Conservation (phyloP, 2,888 invertebrate species). For the Dynastes tityus region DNA sequence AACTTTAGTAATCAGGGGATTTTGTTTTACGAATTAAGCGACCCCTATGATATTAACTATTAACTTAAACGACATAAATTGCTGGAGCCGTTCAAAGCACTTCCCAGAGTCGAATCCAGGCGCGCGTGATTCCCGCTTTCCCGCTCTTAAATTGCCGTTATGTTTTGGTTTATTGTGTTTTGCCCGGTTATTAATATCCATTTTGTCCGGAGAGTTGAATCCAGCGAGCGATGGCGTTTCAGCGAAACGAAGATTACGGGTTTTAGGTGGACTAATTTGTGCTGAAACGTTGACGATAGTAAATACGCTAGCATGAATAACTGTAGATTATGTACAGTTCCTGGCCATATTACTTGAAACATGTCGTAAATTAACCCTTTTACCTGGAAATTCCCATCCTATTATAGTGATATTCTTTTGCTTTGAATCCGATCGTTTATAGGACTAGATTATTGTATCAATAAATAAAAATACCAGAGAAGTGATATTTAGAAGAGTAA, state of each 20-base stretch:
- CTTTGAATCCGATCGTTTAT: too few species aligned
- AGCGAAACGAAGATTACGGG: background rate
- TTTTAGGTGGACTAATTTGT: conserved; percentile 8
- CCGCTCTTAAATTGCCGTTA: conserved; percentile 23
- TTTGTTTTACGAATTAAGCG: conserved; percentile 41
- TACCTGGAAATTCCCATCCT: too few species aligned
- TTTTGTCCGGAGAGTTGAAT: conserved; percentile 26
- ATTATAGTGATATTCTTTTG: too few species aligned
- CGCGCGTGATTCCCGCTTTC: conserved; percentile 10
- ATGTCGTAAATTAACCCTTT: too few species aligned
- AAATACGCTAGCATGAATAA: too few species aligned
- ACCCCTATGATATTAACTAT: conserved; percentile 40
- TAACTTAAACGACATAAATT: conserved; percentile 42
- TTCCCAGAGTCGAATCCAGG: background rate
- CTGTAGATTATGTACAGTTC: too few species aligned
- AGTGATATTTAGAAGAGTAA: too few species aligned
- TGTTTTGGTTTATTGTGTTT: conserved; percentile 34
- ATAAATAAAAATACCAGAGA: too few species aligned
- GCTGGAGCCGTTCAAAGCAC: conserved; percentile 18
- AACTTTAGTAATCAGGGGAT: conserved; percentile 42
- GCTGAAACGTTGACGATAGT: too few species aligned
- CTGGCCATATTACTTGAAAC: too few species aligned
- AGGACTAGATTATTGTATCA: too few species aligned
- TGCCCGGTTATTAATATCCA: conserved; percentile 40
- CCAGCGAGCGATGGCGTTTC: background rate